Evolutionary conservation across 1,140 invertebrate species (phyloP), one percentile per base, ranked within the genome.

Genomic region (Patella vulgata): DNA sequence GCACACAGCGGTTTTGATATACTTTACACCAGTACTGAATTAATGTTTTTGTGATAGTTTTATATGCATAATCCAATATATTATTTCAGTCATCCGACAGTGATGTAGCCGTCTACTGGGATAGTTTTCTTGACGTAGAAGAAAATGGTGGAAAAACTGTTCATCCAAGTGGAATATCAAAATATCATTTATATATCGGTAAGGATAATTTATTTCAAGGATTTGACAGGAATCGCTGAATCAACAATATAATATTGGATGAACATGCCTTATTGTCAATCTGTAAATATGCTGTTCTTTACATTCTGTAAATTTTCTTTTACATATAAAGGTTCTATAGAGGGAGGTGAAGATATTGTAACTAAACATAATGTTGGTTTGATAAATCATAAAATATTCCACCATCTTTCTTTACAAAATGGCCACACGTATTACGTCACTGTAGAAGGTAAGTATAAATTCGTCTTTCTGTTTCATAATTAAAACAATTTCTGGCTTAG

Each of bases 361-460:
- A 31, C 53, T 1, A 67, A 59, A n/a, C 33, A 36, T 1, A 60
- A 68, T 50, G 70, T 77, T 36, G 74, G 74, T 27, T 44, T 71
- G 1, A 60, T 65, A 1, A 70, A 74, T 28, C 72, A 73, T 25
- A 40, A 56, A 42, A 64, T 50, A 0, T 60, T 77, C 30, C 71
- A 77, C 52, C 52, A 58, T 30, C 56, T 77, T 0, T 50, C 27
- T 19, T 28, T 77, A 46, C 68, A 71, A 55, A 63, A 60, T 60
- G 75, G 75, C 27, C 62, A 64, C 46, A 63, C 56, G 14, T 74
- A 74, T 58, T 77, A 67, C 61, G 72, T 66, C n/a, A 73, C 70
- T 19, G 46, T 75, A 0, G 54, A 36, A 33, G 73, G 73, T 75
- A 48, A 59, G 40, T 44, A 48, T 21, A 8, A 30, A 39, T 55